Evolutionary conservation across 2,113 vertebrate genomes (phyloP).

Genomic region (Zapus hudsonius): DNA sequence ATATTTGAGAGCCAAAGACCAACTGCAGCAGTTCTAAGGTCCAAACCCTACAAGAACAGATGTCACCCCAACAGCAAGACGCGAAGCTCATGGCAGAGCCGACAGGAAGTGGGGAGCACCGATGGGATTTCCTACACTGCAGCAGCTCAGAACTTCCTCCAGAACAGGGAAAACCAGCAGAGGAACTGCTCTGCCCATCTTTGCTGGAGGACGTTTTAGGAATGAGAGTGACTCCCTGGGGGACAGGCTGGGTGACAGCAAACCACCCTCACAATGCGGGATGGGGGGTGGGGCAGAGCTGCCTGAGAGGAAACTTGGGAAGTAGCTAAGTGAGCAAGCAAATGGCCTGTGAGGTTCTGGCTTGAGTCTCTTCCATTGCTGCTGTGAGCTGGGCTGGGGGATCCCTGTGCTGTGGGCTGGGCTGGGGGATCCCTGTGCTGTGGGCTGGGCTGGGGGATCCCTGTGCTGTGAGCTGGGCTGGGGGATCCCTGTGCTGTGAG

Average conservation of each 20-base stretch:
- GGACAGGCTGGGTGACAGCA: neutral
- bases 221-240: neutral
- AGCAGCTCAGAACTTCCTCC: constrained; percentile 12
- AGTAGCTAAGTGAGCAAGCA: constrained; percentile 1
- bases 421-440: no score
- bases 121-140: neutral
- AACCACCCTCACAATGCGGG: neutral
- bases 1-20: constrained; percentile 35
- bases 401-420: constrained; percentile 21
- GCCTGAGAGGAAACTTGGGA: neutral
- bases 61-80: neutral
- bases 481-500: no score
- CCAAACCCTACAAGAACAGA: neutral
- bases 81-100: neutral
- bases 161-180: neutral
- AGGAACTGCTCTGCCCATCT: neutral
- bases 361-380: neutral
- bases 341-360: constrained; percentile 41
- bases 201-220: neutral
- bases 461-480: no score
- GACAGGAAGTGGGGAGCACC: neutral
- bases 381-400: neutral
- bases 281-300: neutral
- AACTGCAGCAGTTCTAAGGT: neutral
- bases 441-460: no score